These are phyloP conservation scores for Papilio elwesi DNA, from an alignment of 2,888 invertebrate species.

Conservation along the genomic window DNA sequence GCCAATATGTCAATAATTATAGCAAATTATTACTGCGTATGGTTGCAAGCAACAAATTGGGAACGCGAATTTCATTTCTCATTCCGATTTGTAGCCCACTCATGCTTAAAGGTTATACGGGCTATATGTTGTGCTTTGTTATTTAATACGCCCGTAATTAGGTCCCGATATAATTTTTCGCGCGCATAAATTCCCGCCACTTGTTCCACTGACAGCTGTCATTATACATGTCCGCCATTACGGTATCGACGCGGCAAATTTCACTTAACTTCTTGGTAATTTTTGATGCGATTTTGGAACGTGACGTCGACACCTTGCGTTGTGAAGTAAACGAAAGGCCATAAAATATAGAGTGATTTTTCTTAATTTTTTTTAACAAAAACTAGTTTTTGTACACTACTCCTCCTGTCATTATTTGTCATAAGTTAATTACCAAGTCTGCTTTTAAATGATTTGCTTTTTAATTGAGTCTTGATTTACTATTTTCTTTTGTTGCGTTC, in stretches of 20 bases:
- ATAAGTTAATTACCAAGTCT: no score
- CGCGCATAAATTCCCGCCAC: constrained; percentile 44
- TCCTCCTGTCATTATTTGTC: neutral
- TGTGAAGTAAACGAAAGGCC: constrained; percentile 52
- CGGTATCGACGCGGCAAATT: constrained; percentile 57
- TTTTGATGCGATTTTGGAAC: constrained; percentile 76
- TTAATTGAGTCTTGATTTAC: no score
- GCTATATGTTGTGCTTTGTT: constrained; percentile 23
- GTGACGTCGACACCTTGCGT: constrained; percentile 73
- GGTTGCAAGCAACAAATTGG: neutral
- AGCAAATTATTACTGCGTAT: constrained; percentile 6
- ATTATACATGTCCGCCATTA: constrained; percentile 50
- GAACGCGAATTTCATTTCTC: neutral
- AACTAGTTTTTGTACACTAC: neutral
- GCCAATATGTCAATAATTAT: no score
- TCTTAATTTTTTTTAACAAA: neutral
- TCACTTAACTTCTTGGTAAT: constrained; percentile 79
- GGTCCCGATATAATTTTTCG: constrained; percentile 51
- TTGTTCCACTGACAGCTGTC: constrained; percentile 50
- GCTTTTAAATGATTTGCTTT: no score
- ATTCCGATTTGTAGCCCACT: constrained; percentile 1
- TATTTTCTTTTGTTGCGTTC: no score
- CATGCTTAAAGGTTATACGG: constrained; percentile 1
- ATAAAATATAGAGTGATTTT: constrained; percentile 42
- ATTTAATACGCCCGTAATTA: constrained; percentile 45